Conservation (phyloP, 2,888 invertebrate species). For the Lydus trimaculatus region DNA sequence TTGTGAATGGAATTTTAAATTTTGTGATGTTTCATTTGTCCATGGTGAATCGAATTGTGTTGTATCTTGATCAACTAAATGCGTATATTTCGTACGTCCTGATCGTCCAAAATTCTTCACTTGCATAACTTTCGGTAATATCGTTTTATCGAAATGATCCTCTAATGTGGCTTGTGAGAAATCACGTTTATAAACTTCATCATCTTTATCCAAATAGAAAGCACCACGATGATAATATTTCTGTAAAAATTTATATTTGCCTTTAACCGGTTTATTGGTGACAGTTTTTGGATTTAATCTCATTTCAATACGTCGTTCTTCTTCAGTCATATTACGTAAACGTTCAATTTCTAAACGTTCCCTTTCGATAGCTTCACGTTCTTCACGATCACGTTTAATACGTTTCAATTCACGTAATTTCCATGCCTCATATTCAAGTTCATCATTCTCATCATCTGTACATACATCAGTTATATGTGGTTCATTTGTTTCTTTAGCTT, state of each 20-base stretch:
- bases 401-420: slow-evolving; percentile 95
- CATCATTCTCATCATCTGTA: slow-evolving; percentile 95
- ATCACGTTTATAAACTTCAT: slow-evolving; percentile 70
- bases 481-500: slow-evolving; percentile 72
- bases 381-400: slow-evolving; percentile 95
- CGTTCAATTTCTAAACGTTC: slow-evolving; percentile 90
- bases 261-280: slow-evolving; percentile 94
- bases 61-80: slow-evolving; percentile 98
- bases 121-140: slow-evolving; percentile 99
- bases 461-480: slow-evolving; percentile 85
- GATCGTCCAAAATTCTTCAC: slow-evolving; percentile 99
- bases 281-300: slow-evolving; percentile 90
- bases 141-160: slow-evolving; percentile 99
- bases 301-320: slow-evolving; percentile 89
- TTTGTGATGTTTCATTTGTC: slow-evolving; percentile 90
- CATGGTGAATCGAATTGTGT: slow-evolving; percentile 98
- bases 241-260: slow-evolving; percentile 99
- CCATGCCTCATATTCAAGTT: slow-evolving; percentile 97
- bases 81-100: slow-evolving; percentile 98
- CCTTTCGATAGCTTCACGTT: slow-evolving; percentile 86
- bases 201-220: slow-evolving; percentile 95
- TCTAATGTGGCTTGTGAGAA: slow-evolving; percentile 77
- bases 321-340: slow-evolving; percentile 93
- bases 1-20: slow-evolving; percentile 84
- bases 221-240: slow-evolving; percentile 99